Percentiles rank a stretch among this genome's conserved stretches.
These are phyloP conservation scores for Timandra comae DNA, from an alignment of 2,888 invertebrate genomes.

Conservation along the genomic window DNA sequence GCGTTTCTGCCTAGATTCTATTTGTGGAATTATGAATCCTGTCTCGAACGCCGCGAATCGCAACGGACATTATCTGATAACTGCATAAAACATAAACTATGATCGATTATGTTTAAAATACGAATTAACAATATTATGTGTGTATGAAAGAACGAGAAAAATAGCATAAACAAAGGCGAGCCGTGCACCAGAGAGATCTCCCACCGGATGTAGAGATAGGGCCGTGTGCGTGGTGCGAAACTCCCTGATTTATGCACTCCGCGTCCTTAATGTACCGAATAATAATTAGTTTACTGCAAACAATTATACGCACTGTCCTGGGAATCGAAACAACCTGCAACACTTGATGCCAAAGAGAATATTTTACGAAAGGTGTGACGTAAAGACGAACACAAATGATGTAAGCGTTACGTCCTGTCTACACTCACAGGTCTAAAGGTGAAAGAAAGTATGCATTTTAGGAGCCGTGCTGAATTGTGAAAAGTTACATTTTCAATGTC, in stretches of 20 bases:
- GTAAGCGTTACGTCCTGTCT: too few relatives aligned
- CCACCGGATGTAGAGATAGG: conserved; percentile 56
- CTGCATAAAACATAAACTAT: conserved; percentile 12
- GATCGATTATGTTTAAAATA: conserved; percentile 15
- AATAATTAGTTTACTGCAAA: not conserved
- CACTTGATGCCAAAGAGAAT: too few relatives aligned
- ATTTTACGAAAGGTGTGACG: too few relatives aligned
- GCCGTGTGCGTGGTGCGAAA: conserved; percentile 41
- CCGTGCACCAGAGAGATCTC: conserved; percentile 41
- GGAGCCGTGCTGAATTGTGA: too few relatives aligned
- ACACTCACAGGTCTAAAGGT: too few relatives aligned
- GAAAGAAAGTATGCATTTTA: too few relatives aligned
- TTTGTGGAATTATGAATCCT: conserved; percentile 42
- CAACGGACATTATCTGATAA: conserved; percentile 14
- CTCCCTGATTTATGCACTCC: conserved; percentile 35
- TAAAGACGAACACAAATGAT: too few relatives aligned
- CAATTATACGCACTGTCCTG: too few relatives aligned
- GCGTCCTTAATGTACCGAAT: not conserved
- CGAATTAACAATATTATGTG: conserved; percentile 16
- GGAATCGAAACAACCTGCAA: too few relatives aligned
- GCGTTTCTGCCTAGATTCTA: conserved; percentile 63
- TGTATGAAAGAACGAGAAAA: conserved; percentile 2
- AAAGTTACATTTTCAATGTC: conserved; percentile 21
- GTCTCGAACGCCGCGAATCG: too few relatives aligned
- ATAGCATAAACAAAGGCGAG: conserved; percentile 36